Evolutionary conservation across 2,797 vertebrate species (phyloP).

Genomic region (Gymnothorax javanicus): DNA sequence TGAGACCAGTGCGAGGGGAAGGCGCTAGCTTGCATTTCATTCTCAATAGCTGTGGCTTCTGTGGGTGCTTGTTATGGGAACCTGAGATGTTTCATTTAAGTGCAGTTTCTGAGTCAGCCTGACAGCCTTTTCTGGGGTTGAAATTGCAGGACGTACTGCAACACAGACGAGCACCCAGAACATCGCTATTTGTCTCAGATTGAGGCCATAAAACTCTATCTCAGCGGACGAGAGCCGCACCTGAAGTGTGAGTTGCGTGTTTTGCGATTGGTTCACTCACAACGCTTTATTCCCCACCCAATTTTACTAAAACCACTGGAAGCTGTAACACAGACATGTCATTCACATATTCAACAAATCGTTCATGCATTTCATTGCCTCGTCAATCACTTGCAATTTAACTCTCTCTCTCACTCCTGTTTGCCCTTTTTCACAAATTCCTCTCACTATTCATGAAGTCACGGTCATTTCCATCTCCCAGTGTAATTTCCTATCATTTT

Average conservation of each 20-base stretch:
- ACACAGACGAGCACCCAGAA: constrained; percentile 88
- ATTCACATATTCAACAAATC: neutral
- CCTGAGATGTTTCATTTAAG: constrained; percentile 17
- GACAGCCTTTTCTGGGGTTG: constrained; percentile 15
- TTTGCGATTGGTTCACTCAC: neutral
- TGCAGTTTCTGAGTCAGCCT: neutral
- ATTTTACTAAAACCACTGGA: neutral
- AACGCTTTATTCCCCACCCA: neutral
- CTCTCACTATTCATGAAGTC: neutral
- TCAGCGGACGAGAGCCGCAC: constrained; percentile 86
- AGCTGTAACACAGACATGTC: neutral
- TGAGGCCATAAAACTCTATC: constrained; percentile 93
- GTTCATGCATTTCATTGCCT: neutral
- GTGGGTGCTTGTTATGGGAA: constrained; percentile 20
- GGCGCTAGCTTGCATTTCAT: constrained; percentile 26
- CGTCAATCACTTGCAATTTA: neutral
- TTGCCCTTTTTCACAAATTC: neutral
- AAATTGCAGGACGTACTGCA: constrained; percentile 89
- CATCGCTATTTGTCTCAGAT: constrained; percentile 90
- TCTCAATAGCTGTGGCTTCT: constrained; percentile 18
- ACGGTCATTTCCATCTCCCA: neutral
- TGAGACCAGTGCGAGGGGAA: neutral
- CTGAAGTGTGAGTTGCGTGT: constrained; percentile 82
- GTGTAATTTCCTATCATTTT: neutral
- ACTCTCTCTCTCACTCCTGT: neutral